Evolutionary conservation across 2,888 invertebrate genomes (phyloP), one percentile per base, ranked within the genome.

Genomic region (Drosophila acutilabella): DNA sequence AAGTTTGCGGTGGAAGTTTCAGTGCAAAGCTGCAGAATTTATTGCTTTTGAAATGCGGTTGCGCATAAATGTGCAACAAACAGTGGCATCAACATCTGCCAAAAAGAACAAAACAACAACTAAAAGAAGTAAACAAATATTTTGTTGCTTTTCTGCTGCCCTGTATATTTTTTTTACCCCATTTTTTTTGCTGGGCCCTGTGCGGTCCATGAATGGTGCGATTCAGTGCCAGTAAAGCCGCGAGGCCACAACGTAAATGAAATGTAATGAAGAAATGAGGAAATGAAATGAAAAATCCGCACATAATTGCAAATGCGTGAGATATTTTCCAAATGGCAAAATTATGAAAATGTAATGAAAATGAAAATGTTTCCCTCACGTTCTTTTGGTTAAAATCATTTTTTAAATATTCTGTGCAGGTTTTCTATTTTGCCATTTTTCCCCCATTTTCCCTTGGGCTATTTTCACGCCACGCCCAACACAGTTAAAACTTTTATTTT

Each of bases 231-330:
- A n/a, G n/a, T 30, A 40, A 57, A 61, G 66, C 75, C 62, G 58
- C 66, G 51, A 53, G 60, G 61, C 78, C 73, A 56, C 64, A 45
- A 71, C 69, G 65, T 70, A 83, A 81, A 71, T 71, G 80, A 74
- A 74, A 74, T 71, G 71, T 64, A 65, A 68, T 53, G 74, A 73
- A 71, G 65, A 71, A 64, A 51, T 60, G 50, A 74, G 72, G 69
- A 74, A 79, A 73, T 76, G 72, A 78, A 79, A 77, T 81, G 73
- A 78, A 78, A 85, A 80, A 81, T 87, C 78, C 74, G 73, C 76
- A 78, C 80, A 78, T 89, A 88, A 85, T 89, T 89, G 83, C 78
- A 79, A 78, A 87, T 80, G 89, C 90, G 89, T 89, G 89, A 85
- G 86, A 89, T 82, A 74, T 74, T 89, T 87, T 77, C 85, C 77